Evolutionary conservation across 92 coral and sea anemone species (phyloP).

Genomic region (Heliopora coerulea): DNA sequence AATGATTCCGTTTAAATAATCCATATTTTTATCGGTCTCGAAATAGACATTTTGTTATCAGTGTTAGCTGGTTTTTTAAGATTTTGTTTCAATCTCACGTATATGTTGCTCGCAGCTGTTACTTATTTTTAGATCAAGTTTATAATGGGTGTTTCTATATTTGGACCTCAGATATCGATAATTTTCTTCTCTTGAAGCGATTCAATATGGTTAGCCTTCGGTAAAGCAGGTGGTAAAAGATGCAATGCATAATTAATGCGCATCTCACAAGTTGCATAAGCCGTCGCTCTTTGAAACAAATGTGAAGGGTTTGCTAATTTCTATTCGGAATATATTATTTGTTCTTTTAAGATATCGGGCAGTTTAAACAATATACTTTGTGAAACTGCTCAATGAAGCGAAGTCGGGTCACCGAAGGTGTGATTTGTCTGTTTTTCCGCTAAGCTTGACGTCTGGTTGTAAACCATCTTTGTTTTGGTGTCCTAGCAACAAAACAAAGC

Average conservation of each 20-base stretch:
- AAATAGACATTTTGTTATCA: not conserved
- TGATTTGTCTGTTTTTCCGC: not conserved
- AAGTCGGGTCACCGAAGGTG: slow-evolving; percentile 27
- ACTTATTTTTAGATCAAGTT: slow-evolving; percentile 29
- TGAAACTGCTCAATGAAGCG: slow-evolving; percentile 2
- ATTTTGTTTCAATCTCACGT: not conserved
- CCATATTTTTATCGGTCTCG: too few relatives aligned
- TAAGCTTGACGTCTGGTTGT: slow-evolving; percentile 25
- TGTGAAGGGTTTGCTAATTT: too few relatives aligned
- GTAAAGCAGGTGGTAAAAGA: slow-evolving; percentile 20
- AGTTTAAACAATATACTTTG: not conserved
- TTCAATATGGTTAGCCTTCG: slow-evolving; percentile 28
- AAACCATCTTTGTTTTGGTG: slow-evolving; percentile 28
- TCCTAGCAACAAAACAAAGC: slow-evolving; percentile 43
- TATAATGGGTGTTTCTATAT: slow-evolving; percentile 16
- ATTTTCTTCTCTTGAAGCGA: slow-evolving; percentile 35
- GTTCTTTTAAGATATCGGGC: not conserved
- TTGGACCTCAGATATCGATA: slow-evolving; percentile 41
- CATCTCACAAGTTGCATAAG: slow-evolving; percentile 6
- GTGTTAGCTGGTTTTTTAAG: too few relatives aligned
- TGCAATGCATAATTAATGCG: slow-evolving; percentile 31
- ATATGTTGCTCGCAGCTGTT: slow-evolving; percentile 26
- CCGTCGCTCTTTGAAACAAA: too few relatives aligned
- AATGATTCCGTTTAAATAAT: too few relatives aligned
- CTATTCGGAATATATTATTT: too few relatives aligned